A percentile compares a stretch with the other conserved stretches of the same genome.
phyloP scores from a whole-genome alignment of 2,888 invertebrate genomes.

The Megaustenia siamemsis region DNA sequence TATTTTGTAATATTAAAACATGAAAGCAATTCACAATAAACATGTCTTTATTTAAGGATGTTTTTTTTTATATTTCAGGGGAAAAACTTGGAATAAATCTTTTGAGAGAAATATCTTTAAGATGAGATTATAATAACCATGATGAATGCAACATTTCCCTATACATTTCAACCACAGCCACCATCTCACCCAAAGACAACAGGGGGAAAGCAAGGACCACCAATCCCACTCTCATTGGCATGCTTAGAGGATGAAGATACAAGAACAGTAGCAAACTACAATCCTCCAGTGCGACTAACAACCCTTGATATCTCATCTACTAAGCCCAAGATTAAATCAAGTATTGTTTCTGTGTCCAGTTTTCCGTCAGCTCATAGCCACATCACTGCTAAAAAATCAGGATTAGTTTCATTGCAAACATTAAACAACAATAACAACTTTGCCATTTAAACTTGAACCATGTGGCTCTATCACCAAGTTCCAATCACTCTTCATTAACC shows the following conservation, averaged over 20 bases:
- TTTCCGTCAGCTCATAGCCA: constrained; percentile 30
- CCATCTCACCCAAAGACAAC: constrained; percentile 65
- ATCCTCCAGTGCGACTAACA: constrained; percentile 19
- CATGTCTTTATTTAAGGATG: too few species aligned
- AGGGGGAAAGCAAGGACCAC: constrained; percentile 66
- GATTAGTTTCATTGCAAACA: background rate
- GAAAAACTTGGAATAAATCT: background rate
- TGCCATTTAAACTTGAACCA: constrained; percentile 26
- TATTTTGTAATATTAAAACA: too few species aligned
- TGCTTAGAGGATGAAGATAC: constrained; percentile 62
- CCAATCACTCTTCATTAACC: background rate
- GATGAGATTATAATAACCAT: background rate
- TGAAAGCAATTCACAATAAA: too few species aligned
- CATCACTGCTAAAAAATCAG: constrained; percentile 31
- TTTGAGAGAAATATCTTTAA: too few species aligned
- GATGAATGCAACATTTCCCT: constrained; percentile 40
- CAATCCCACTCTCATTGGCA: constrained; percentile 58
- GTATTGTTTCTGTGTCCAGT: constrained; percentile 34
- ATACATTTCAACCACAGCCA: constrained; percentile 56
- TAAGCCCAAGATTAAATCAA: background rate
- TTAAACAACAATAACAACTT: constrained; percentile 32
- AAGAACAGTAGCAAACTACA: constrained; percentile 47
- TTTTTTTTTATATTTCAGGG: too few species aligned
- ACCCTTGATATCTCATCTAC: constrained; percentile 3
- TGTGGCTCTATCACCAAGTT: background rate